Percentiles rank a stretch among this genome's conserved stretches.
Conservation (phyloP, 2,113 vertebrate species). For the Festucalex cinctus region DNA sequence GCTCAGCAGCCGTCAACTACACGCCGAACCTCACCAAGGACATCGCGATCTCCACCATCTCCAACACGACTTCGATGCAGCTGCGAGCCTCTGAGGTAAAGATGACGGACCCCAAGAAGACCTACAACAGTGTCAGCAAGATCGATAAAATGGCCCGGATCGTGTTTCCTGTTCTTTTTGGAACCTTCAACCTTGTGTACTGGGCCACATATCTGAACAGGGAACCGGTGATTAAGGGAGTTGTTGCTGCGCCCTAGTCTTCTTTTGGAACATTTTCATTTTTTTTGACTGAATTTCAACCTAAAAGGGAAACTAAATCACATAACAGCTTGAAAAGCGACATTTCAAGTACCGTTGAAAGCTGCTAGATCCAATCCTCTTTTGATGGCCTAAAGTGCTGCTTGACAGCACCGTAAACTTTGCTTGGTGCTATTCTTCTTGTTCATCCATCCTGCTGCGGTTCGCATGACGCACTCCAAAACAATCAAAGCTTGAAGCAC, state of each 20-base stretch:
- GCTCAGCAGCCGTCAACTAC: slow-evolving; percentile 81
- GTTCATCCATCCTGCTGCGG: slow-evolving; percentile 41
- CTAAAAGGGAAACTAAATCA: background rate
- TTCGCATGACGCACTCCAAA: slow-evolving; percentile 58
- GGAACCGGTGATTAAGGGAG: slow-evolving; percentile 88
- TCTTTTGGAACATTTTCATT: background rate
- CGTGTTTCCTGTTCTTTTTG: slow-evolving; percentile 93
- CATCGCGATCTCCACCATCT: slow-evolving; percentile 80
- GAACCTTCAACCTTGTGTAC: slow-evolving; percentile 98
- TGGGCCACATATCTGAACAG: slow-evolving; percentile 98
- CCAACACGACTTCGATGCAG: slow-evolving; percentile 78
- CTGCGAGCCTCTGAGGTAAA: slow-evolving; percentile 80
- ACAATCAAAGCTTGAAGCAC: slow-evolving; percentile 33
- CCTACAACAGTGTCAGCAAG: slow-evolving; percentile 98
- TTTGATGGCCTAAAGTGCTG: slow-evolving; percentile 31
- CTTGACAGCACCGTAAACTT: slow-evolving; percentile 16
- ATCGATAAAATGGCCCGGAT: slow-evolving; percentile 98
- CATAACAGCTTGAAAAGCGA: slow-evolving; percentile 42
- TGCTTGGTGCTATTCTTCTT: slow-evolving; percentile 30
- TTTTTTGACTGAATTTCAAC: background rate
- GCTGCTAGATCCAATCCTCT: slow-evolving; percentile 30
- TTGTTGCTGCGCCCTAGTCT: slow-evolving; percentile 76
- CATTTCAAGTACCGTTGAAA: slow-evolving; percentile 42
- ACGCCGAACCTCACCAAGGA: slow-evolving; percentile 90
- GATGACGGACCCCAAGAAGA: slow-evolving; percentile 87